These are phyloP conservation scores for Geopemphigus sp. DNA, from an alignment of 1,140 invertebrate species.

Conservation along the genomic window DNA sequence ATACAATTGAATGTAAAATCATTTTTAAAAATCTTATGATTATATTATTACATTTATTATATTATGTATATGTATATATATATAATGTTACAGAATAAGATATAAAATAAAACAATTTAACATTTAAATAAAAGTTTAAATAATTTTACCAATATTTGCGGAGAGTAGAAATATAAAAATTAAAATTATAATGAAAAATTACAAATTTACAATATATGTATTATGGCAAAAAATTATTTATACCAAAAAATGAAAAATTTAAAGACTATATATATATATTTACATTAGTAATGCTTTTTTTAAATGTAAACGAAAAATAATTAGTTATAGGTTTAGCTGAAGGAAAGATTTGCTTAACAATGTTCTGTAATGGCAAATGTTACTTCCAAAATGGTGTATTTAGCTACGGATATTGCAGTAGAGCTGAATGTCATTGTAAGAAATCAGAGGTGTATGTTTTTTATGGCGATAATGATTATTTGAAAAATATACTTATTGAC, in stretches of 20 bases:
- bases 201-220: not conserved
- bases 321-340: not conserved
- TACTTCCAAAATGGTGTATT: not conserved
- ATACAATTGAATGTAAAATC: not conserved
- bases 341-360: not conserved
- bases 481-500: not conserved
- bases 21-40: no score
- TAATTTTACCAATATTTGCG: not conserved
- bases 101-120: not conserved
- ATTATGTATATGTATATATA: no score
- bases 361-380: not conserved
- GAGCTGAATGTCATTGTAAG: not conserved
- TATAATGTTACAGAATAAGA: no score
- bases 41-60: not conserved
- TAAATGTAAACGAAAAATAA: not conserved
- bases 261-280: no score
- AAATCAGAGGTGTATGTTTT: not conserved
- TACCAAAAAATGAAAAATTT: not conserved
- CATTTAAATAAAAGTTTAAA: not conserved
- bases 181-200: not conserved
- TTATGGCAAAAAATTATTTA: not conserved
- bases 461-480: not conserved
- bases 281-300: not conserved
- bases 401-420: slow-evolving; percentile 6
- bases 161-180: not conserved